Conservation (phyloP, 2,113 vertebrate species). For the Perognathus longimembris region DNA sequence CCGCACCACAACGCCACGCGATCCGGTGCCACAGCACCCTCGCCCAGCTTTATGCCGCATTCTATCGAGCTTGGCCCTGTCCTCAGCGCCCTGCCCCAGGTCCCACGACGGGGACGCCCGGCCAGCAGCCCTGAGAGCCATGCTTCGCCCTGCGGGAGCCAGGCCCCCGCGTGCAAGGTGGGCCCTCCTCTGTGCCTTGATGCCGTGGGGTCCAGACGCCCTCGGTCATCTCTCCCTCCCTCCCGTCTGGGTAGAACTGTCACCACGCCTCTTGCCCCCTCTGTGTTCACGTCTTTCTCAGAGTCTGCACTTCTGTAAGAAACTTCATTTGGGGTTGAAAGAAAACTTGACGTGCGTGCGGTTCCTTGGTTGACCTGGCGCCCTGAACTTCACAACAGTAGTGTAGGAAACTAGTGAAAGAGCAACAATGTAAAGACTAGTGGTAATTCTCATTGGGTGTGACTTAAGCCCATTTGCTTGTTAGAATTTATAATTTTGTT, state of each 20-base stretch:
- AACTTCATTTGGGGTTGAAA: neutral
- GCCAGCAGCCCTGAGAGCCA: neutral
- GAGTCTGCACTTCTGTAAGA: neutral
- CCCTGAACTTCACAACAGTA: neutral
- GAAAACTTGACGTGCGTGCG: neutral
- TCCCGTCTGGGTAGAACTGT: neutral
- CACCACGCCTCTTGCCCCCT: neutral
- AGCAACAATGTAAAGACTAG: neutral
- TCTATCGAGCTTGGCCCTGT: slow-evolving; percentile 4
- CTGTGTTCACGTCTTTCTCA: neutral
- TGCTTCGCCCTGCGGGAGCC: neutral
- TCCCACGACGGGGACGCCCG: neutral
- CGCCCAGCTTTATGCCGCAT: neutral
- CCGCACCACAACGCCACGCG: neutral
- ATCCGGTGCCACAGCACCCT: neutral
- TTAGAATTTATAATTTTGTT: slow-evolving; percentile 65
- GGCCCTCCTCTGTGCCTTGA: slow-evolving; percentile 79
- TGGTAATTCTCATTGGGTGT: neutral
- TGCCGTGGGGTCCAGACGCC: slow-evolving; percentile 17
- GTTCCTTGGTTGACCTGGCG: neutral
- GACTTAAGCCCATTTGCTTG: slow-evolving; percentile 39
- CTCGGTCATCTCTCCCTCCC: neutral
- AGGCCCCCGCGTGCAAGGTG: neutral
- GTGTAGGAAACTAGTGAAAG: neutral
- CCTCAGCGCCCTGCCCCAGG: neutral